These are phyloP conservation scores for Agriopis leucophaearia DNA, from an alignment of 2,888 invertebrate genomes.

Conservation along the genomic window DNA sequence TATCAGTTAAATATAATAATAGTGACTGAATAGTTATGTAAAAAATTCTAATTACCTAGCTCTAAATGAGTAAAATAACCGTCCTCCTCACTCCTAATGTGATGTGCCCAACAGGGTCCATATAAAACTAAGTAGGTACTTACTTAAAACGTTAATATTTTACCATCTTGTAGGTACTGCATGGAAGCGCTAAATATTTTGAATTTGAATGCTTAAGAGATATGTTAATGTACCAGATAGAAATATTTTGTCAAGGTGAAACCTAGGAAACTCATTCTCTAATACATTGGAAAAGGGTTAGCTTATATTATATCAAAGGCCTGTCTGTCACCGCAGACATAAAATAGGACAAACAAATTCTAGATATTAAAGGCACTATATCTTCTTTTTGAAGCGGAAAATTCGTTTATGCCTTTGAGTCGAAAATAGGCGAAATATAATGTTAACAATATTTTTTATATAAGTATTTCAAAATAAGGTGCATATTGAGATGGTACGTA, in stretches of 20 bases:
- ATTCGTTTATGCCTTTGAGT: slow-evolving; percentile 17
- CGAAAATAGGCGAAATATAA: slow-evolving; percentile 13
- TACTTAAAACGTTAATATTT: too few species aligned
- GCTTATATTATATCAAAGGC: slow-evolving; percentile 3
- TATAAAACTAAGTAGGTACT: too few species aligned
- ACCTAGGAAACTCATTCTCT: slow-evolving; percentile 2
- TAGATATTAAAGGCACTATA: slow-evolving; percentile 1
- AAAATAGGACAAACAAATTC: slow-evolving; percentile 1
- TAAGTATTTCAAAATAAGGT: slow-evolving; percentile 27
- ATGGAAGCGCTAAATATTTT: too few species aligned
- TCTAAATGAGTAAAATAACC: neutral
- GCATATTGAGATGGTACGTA: slow-evolving; percentile 49
- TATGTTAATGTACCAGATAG: too few species aligned
- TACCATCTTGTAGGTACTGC: too few species aligned
- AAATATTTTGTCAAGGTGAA: neutral
- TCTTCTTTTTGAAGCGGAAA: neutral
- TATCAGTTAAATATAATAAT: neutral
- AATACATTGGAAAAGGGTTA: slow-evolving; percentile 13
- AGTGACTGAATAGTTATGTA: too few species aligned
- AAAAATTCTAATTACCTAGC: neutral
- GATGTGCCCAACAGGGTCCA: too few species aligned
- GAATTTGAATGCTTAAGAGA: too few species aligned
- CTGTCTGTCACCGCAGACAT: slow-evolving; percentile 1
- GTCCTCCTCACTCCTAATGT: neutral
- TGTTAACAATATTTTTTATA: slow-evolving; percentile 12